Evolutionary conservation across 2,797 vertebrate genomes (phyloP).

Genomic region (Sebastes steindachneri): DNA sequence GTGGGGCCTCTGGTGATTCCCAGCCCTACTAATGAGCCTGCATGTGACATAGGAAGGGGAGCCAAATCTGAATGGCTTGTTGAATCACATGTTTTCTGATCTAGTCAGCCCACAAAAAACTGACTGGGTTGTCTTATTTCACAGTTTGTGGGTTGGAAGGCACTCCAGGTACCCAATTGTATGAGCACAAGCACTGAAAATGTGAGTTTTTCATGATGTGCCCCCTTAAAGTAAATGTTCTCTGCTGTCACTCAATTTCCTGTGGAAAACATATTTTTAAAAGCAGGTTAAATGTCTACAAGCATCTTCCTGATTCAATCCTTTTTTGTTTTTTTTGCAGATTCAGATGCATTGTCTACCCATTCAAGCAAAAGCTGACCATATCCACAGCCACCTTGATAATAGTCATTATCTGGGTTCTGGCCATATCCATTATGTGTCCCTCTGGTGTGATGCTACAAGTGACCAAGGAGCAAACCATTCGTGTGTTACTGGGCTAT

Average conservation of each 20-base stretch:
- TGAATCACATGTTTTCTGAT: too few species aligned
- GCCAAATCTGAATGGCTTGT: too few species aligned
- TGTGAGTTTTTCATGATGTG: background rate
- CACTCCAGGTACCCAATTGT: background rate
- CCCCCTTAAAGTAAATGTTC: background rate
- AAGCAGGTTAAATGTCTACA: background rate
- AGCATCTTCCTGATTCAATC: background rate
- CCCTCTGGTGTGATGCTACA: conserved; percentile 92
- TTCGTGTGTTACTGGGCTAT: conserved; percentile 82
- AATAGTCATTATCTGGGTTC: conserved; percentile 88
- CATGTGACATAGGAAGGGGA: too few species aligned
- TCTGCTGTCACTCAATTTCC: background rate
- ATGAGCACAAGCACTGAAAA: background rate
- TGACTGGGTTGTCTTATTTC: background rate
- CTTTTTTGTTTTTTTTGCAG: conserved; percentile 71
- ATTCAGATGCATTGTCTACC: conserved; percentile 90
- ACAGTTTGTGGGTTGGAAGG: background rate
- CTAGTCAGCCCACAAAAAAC: background rate
- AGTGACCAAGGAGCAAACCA: conserved; percentile 86
- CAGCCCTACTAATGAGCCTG: too few species aligned
- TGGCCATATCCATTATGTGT: conserved; percentile 91
- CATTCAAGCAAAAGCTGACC: conserved; percentile 93
- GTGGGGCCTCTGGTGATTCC: too few species aligned
- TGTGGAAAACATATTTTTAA: background rate
- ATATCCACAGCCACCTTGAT: conserved; percentile 83